Conservation (phyloP, 2,888 invertebrate species). For the Acanthosepion lycidas region DNA sequence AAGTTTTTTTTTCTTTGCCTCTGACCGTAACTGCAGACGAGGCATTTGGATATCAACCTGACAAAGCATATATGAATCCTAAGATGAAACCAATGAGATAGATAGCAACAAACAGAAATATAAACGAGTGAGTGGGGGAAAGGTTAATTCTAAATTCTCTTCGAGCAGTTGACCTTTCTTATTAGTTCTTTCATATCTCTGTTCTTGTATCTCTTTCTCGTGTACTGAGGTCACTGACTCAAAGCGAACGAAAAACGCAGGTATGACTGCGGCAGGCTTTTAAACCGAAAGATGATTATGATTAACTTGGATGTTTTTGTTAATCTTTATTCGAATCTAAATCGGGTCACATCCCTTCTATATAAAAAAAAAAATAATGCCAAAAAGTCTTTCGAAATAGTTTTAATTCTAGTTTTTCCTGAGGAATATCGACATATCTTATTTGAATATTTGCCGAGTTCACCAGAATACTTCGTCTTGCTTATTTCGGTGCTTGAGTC, state of each 20-base stretch:
- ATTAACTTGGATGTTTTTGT: neutral
- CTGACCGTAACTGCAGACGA: neutral
- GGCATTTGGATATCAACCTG: neutral
- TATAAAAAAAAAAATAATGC: neutral
- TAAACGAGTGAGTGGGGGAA: neutral
- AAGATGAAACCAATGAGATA: neutral
- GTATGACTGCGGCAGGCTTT: neutral
- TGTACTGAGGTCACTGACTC: conserved; percentile 33
- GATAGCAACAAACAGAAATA: neutral
- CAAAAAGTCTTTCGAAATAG: neutral
- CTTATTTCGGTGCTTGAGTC: too few species aligned
- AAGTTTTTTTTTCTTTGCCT: too few species aligned
- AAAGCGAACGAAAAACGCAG: neutral
- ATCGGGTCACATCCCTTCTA: neutral
- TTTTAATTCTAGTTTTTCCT: neutral
- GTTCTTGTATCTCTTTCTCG: neutral
- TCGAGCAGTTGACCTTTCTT: neutral
- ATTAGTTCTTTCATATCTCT: neutral
- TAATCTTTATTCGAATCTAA: neutral
- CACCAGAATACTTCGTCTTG: too few species aligned
- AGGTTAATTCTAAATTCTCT: neutral
- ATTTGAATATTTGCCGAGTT: too few species aligned
- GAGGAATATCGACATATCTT: too few species aligned
- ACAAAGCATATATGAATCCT: neutral
- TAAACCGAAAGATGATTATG: neutral